Percentiles rank a stretch among this genome's conserved stretches.
These are phyloP conservation scores for Lepus americanus DNA, from an alignment of 2,113 vertebrate species.

Conservation along the genomic window DNA sequence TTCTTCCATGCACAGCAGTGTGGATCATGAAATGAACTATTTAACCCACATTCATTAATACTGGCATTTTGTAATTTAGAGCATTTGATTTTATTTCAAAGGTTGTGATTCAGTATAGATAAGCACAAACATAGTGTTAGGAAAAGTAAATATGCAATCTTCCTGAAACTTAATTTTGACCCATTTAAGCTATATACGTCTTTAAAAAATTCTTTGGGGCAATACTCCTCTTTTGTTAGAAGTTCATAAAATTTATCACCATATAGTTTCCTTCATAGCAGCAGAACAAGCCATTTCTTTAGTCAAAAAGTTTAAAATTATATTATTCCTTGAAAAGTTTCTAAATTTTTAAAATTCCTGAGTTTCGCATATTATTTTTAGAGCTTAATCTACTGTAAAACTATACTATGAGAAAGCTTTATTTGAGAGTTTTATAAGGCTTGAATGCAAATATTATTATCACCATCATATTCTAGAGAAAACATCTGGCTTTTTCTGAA, in stretches of 20 bases:
- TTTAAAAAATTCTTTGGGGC: conserved; percentile 44
- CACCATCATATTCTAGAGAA: conserved; percentile 31
- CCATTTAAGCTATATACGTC: conserved; percentile 38
- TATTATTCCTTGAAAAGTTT: conserved; percentile 58
- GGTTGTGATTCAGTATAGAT: conserved; percentile 54
- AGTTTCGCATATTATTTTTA: conserved; percentile 53
- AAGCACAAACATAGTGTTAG: conserved; percentile 71
- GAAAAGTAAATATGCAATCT: conserved; percentile 64
- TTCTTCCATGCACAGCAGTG: conserved; percentile 18
- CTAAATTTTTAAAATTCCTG: conserved; percentile 57
- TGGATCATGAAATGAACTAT: conserved; percentile 9
- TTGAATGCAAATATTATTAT: background rate
- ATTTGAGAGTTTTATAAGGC: conserved; percentile 21
- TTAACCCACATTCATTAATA: background rate
- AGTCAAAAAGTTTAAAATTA: conserved; percentile 54
- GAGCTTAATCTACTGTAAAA: conserved; percentile 58
- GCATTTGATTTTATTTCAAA: conserved; percentile 58
- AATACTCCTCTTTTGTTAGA: conserved; percentile 53
- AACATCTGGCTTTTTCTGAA: background rate
- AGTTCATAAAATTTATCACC: conserved; percentile 10
- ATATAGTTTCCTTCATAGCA: conserved; percentile 54
- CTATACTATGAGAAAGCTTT: conserved; percentile 51
- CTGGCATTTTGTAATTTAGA: conserved; percentile 48
- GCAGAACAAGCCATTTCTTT: conserved; percentile 64
- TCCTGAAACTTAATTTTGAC: conserved; percentile 64